Conservation (phyloP, 2,797 vertebrate species). For the Macropodus opercularis region DNA sequence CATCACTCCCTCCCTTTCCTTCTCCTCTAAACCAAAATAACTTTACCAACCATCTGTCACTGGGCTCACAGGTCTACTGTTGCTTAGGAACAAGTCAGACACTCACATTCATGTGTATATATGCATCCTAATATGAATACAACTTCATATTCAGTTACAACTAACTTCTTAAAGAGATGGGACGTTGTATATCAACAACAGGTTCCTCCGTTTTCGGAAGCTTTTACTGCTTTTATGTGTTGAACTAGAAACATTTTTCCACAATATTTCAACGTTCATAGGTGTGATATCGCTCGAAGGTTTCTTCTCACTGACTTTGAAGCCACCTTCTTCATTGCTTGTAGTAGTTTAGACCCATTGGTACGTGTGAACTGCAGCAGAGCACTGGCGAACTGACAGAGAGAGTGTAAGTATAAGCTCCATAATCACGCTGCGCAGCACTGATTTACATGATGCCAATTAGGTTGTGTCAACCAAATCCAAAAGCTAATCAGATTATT, state of each 20-base stretch:
- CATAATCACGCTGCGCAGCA: conserved; percentile 43
- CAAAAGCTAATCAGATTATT: conserved; percentile 54
- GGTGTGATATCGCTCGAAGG: conserved; percentile 1
- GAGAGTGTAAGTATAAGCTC: conserved; percentile 43
- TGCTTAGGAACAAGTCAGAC: conserved; percentile 84
- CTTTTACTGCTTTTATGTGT: no score
- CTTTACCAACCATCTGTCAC: conserved; percentile 85
- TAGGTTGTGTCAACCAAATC: conserved; percentile 44
- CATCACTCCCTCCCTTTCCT: conserved; percentile 53
- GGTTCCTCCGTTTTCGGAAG: conserved; percentile 4
- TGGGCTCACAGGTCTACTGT: conserved; percentile 81
- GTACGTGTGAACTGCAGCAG: background rate
- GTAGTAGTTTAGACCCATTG: conserved; percentile 7
- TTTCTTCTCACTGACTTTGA: conserved; percentile 8
- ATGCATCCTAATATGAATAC: conserved; percentile 60
- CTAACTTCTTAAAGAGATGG: conserved; percentile 14
- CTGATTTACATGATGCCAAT: conserved; percentile 48
- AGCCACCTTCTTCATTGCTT: conserved; percentile 12
- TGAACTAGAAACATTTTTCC: no score
- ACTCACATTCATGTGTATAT: conserved; percentile 55
- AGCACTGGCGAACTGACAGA: conserved; percentile 59
- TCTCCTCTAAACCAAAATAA: conserved; percentile 83
- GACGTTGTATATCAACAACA: conserved; percentile 24
- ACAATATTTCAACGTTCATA: conserved; percentile 6
- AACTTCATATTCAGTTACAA: conserved; percentile 36